Base-by-base conservation (phyloP, 2,797 vertebrate genomes). In the Leptodactylus fallax region DNA sequence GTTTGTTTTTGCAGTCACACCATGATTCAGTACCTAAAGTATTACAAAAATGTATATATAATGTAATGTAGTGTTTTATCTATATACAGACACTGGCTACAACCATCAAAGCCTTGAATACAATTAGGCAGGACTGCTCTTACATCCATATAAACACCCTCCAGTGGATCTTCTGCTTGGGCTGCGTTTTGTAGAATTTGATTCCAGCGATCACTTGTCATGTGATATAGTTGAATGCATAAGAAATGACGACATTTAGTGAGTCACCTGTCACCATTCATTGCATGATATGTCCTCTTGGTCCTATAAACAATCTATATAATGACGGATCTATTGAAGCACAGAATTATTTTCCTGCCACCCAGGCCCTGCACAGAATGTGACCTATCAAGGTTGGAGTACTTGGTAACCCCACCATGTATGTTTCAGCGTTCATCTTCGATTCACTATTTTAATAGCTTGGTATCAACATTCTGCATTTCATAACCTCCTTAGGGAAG, bases 241-340 rank as follows among this genome's bases (percentile, higher is more conserved):
- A 49, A 77, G 49, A 51, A 77, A 53, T 77, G 74, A 77, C 21
- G 45, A 53, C 74, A 77, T 77, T 77, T 13, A 77, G 47, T 53
- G n/a, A 53, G 74, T 77, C 74, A 51, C 74, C 23, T 77, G 47
- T 53, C 74, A 53, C 21, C 74, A 77, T 53, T 77, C 49, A 23
- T 77, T 77, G 74, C 74, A 53, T 77, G 23, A 53, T 77, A 7
- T 23, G 21, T 23, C 74, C 49, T 51, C 74, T 14, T 51, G 49
- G 21, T 53, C 21, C 72, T 51, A n/a, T 49, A 27, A n/a, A 76
- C 9, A 53, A 51, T 77, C 69, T 45, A 69, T 36, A 36, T 69
- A 72, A 72, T 53, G 72, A 76, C 17, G 10, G 72, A 14, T 53
- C 72, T 23, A 23, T 23, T 53, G 13, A 76, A 53, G 11, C 72